Conservation (phyloP, 2,888 invertebrate genomes). For the Maniola hyperantus region DNA sequence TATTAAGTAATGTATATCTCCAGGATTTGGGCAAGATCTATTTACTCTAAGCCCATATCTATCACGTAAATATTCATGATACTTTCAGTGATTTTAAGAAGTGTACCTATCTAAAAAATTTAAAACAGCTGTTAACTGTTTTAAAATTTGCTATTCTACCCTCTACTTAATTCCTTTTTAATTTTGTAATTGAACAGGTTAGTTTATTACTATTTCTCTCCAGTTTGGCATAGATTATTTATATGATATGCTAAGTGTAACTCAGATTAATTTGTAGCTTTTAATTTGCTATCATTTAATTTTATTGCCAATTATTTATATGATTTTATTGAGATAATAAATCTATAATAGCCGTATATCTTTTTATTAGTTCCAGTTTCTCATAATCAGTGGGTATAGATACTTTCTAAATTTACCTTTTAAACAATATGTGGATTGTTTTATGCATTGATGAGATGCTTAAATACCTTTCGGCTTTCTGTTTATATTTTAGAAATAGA, state of each 20-base stretch:
- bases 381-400: slow-evolving; percentile 5
- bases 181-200: background rate
- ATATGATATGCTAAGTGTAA: background rate
- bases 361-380: slow-evolving; percentile 10
- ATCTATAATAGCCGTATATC: slow-evolving; percentile 16
- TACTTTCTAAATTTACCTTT: slow-evolving; percentile 16
- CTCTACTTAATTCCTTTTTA: background rate
- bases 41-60: no score
- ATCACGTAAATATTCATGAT: no score
- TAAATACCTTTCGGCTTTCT: no score
- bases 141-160: background rate
- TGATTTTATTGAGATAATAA: slow-evolving; percentile 24
- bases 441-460: no score
- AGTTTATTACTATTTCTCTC: background rate
- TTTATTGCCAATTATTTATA: slow-evolving; percentile 17
- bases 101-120: no score
- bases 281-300: slow-evolving; percentile 20
- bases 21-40: no score
- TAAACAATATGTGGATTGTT: background rate
- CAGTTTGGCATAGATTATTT: background rate
- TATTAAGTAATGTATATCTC: no score
- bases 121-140: no score
- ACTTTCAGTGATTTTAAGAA: no score
- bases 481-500: no score
- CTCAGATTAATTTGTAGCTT: slow-evolving; percentile 15